Evolutionary conservation across 2,888 invertebrate genomes (phyloP).

Genomic region (Mesochorus sp.): DNA sequence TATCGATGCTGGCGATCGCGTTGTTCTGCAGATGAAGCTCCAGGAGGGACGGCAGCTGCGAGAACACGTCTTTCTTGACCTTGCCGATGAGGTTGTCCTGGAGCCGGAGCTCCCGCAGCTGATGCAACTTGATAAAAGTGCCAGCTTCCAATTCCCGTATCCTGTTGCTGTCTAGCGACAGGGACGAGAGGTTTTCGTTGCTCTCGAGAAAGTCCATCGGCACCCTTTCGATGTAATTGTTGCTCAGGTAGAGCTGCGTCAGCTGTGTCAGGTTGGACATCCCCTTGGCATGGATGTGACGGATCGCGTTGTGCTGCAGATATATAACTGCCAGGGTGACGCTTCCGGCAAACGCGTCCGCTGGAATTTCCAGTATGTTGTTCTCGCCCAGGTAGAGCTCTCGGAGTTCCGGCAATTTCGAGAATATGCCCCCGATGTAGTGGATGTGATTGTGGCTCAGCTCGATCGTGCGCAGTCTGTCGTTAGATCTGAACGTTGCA

Average conservation of each 20-base stretch:
- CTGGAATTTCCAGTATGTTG: constrained; percentile 92
- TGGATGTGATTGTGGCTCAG: constrained; percentile 95
- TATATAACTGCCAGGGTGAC: constrained; percentile 90
- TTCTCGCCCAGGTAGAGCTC: constrained; percentile 95
- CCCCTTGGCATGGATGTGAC: constrained; percentile 89
- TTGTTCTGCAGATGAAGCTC: constrained; percentile 95
- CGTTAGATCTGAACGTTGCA: constrained; percentile 89
- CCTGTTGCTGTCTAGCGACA: constrained; percentile 94
- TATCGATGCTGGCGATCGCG: constrained; percentile 90
- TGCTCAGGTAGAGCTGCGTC: constrained; percentile 92
- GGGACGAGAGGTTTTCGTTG: constrained; percentile 89
- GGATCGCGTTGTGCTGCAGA: constrained; percentile 93
- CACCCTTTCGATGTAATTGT: constrained; percentile 92
- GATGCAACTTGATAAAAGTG: constrained; percentile 89
- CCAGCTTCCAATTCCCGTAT: constrained; percentile 90
- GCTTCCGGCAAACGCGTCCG: constrained; percentile 91
- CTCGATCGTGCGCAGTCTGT: constrained; percentile 91
- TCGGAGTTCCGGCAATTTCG: constrained; percentile 89
- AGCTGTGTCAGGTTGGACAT: constrained; percentile 89
- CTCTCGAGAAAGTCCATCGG: constrained; percentile 89
- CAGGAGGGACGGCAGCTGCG: constrained; percentile 89
- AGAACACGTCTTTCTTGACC: constrained; percentile 91
- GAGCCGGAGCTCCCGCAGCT: constrained; percentile 90
- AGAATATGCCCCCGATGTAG: constrained; percentile 91
- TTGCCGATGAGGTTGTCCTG: constrained; percentile 92